A percentile compares a stretch with the other conserved stretches of the same genome.
These are phyloP conservation scores for Leuctra nigra DNA, from an alignment of 2,888 invertebrate genomes.

Conservation along the genomic window DNA sequence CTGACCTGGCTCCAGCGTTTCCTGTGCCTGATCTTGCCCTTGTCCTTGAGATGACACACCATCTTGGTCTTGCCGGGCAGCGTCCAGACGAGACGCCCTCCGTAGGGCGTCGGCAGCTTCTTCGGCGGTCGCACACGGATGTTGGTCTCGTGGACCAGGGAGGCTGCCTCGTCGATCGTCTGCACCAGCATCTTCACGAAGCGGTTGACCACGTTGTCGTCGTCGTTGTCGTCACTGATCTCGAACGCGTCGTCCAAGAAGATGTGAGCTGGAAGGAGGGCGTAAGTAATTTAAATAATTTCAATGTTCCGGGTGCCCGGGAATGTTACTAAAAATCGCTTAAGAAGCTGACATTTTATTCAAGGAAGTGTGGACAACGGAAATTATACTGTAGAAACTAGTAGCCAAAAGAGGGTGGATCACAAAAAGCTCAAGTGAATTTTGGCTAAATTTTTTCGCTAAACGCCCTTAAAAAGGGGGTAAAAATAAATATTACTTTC, in stretches of 20 bases:
- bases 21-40: slow-evolving; percentile 76
- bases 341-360: too few species aligned
- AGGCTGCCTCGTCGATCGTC: slow-evolving; percentile 68
- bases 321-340: too few species aligned
- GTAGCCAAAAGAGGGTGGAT: too few species aligned
- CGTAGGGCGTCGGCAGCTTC: slow-evolving; percentile 77
- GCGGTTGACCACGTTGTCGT: slow-evolving; percentile 69
- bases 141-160: slow-evolving; percentile 59
- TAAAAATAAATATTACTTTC: too few species aligned
- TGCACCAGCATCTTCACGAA: slow-evolving; percentile 69
- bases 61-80: slow-evolving; percentile 79
- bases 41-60: slow-evolving; percentile 84
- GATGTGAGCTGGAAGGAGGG: slow-evolving; percentile 55
- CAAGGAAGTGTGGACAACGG: too few species aligned
- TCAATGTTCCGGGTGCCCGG: too few species aligned
- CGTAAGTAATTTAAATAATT: too few species aligned
- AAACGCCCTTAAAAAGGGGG: too few species aligned
- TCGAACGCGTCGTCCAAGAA: slow-evolving; percentile 83
- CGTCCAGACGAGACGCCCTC: slow-evolving; percentile 76
- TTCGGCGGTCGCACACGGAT: slow-evolving; percentile 56
- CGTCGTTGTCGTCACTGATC: slow-evolving; percentile 51
- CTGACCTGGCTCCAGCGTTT: slow-evolving; percentile 87
- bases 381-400: too few species aligned
- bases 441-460: too few species aligned
- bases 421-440: too few species aligned